Percentiles rank a stretch among this genome's conserved stretches.
Conservation (phyloP, 2,797 vertebrate genomes). For the Spheniscus humboldti region DNA sequence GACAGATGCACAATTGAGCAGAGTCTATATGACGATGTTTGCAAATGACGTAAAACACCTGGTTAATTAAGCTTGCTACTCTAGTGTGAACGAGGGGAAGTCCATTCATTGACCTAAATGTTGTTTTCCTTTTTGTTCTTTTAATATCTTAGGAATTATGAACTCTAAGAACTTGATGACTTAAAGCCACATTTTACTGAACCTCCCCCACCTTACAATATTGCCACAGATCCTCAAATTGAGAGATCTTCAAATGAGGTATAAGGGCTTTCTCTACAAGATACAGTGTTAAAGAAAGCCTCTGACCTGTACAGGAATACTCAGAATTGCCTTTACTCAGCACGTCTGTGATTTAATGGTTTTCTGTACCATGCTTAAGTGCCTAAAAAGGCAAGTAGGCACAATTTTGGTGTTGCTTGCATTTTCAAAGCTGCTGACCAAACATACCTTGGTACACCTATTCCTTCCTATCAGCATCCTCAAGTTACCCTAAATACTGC, state of each 20-base stretch:
- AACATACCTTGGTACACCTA: background rate
- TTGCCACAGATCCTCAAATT: background rate
- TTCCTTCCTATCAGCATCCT: background rate
- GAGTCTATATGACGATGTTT: background rate
- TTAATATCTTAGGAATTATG: background rate
- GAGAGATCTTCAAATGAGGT: background rate
- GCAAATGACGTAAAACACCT: slow-evolving; percentile 21
- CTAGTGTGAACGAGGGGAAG: background rate
- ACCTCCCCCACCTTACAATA: fast-evolving
- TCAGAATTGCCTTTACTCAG: background rate
- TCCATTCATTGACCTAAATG: background rate
- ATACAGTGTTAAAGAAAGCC: background rate
- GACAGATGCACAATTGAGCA: background rate
- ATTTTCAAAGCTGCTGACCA: background rate
- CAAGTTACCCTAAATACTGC: background rate
- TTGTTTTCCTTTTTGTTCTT: background rate
- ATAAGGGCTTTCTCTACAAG: background rate
- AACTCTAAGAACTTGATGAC: background rate
- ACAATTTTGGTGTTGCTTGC: background rate
- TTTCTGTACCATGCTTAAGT: background rate
- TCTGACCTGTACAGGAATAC: background rate
- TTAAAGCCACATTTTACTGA: background rate
- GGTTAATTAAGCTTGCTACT: slow-evolving; percentile 23
- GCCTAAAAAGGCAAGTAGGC: background rate
- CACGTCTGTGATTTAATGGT: background rate